Evolutionary conservation across 2,797 vertebrate genomes (phyloP).

Genomic region (Enteromius treurensis): DNA sequence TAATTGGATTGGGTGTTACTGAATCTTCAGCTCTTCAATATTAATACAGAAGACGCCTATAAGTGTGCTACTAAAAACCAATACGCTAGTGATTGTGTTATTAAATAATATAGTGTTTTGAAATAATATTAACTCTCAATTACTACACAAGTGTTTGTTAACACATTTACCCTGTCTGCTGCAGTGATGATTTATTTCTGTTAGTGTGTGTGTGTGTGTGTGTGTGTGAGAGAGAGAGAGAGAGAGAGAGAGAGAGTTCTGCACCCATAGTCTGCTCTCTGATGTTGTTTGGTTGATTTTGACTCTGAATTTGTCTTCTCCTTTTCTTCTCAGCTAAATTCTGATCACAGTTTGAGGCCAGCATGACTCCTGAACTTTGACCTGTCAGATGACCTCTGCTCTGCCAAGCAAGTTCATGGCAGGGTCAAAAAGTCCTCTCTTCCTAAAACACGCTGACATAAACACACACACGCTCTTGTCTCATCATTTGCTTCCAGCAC

Average conservation of each 20-base stretch:
- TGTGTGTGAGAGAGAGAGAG: background rate
- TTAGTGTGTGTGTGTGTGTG: background rate
- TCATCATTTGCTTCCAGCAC: background rate
- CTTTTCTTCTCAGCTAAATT: slow-evolving; percentile 78
- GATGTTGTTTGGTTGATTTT: background rate
- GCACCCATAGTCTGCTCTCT: background rate
- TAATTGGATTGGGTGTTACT: background rate
- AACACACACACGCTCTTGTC: slow-evolving; percentile 14
- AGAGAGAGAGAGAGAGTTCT: background rate
- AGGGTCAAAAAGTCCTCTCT: slow-evolving; percentile 87
- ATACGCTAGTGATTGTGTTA: background rate
- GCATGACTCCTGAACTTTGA: slow-evolving; percentile 90
- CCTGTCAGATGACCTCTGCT: slow-evolving; percentile 87
- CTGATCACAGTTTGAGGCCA: slow-evolving; percentile 89
- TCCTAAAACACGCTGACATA: slow-evolving; percentile 51
- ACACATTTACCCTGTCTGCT: background rate
- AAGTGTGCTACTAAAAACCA: background rate
- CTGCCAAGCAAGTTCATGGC: slow-evolving; percentile 86
- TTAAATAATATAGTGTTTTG: background rate
- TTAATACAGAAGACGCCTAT: background rate
- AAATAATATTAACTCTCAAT: background rate
- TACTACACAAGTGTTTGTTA: background rate
- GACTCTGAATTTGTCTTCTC: slow-evolving; percentile 72
- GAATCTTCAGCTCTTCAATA: background rate
- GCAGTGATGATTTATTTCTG: background rate